phyloP scores from a whole-genome alignment of 1,140 invertebrate genomes.

The Oscheius sp. region DNA sequence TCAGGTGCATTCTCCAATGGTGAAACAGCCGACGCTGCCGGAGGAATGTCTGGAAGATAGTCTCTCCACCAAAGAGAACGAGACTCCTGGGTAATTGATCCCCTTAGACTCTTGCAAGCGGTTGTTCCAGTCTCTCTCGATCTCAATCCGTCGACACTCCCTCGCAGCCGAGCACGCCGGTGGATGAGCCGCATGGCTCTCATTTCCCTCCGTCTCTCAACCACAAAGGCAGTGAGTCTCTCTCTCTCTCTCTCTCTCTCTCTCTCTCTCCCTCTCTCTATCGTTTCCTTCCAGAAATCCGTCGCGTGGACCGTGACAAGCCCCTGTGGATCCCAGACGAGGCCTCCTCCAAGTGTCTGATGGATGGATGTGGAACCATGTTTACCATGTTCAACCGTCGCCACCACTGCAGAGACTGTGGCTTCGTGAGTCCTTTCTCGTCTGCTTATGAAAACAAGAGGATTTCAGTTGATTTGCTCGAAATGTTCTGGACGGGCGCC shows the following conservation, averaged over 20 bases:
- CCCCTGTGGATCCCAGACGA: constrained; percentile 27
- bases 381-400: constrained; percentile 13
- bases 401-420: constrained; percentile 33
- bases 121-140: too few relatives aligned
- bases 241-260: neutral
- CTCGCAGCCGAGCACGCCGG: neutral
- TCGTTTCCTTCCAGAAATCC: neutral
- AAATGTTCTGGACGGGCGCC: constrained; percentile 14
- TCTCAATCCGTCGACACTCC: neutral
- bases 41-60: neutral
- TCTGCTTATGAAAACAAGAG: neutral
- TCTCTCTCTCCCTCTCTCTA: neutral
- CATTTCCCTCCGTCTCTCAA: neutral
- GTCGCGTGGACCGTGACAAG: neutral
- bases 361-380: constrained; percentile 26
- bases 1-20: too few relatives aligned
- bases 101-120: neutral
- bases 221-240: neutral
- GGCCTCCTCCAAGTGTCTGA: constrained; percentile 18
- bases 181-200: neutral
- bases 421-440: constrained; percentile 6
- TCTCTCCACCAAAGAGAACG: neutral
- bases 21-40: neutral
- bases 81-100: neutral
- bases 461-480: constrained; percentile 26